Percentiles rank a stretch among this genome's conserved stretches.
phyloP scores from a whole-genome alignment of 2,113 vertebrate genomes.

The Strix aluco region DNA sequence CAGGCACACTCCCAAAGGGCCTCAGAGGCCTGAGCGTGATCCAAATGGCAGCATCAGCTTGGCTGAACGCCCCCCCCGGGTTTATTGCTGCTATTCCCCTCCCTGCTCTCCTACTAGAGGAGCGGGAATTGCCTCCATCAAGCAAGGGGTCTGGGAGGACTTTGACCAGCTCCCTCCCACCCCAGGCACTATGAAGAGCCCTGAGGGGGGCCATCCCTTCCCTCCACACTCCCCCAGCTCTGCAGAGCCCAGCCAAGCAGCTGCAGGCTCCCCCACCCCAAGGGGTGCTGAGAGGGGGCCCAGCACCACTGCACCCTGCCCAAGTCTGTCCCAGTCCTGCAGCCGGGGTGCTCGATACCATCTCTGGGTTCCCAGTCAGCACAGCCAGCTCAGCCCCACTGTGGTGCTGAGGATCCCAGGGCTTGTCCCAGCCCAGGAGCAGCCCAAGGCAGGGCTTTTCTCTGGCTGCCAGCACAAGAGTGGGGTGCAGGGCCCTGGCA shows the following conservation, averaged over 20 bases:
- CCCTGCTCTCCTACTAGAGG: not conserved
- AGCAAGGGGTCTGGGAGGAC: not conserved
- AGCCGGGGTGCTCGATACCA: accelerated
- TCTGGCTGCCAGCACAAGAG: not conserved
- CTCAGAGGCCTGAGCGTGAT: not conserved
- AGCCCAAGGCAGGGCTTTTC: not conserved
- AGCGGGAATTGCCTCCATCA: not conserved
- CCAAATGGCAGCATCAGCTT: not conserved
- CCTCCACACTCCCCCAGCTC: not conserved
- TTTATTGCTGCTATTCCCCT: not conserved
- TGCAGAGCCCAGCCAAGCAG: accelerated
- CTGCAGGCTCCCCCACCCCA: not conserved
- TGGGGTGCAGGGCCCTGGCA: not conserved
- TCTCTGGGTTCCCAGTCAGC: accelerated
- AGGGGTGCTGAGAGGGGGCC: not conserved
- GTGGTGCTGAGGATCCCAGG: not conserved
- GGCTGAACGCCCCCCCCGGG: not conserved
- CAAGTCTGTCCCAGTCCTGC: not conserved
- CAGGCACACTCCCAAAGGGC: not conserved
- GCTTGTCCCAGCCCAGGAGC: not conserved
- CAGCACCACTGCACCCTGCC: not conserved
- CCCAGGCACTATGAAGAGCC: not conserved
- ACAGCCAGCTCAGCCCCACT: not conserved
- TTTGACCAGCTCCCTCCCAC: not conserved
- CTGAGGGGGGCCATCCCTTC: not conserved